These are phyloP conservation scores for Calyptomena viridis DNA, from an alignment of 2,113 vertebrate genomes.

Conservation along the genomic window DNA sequence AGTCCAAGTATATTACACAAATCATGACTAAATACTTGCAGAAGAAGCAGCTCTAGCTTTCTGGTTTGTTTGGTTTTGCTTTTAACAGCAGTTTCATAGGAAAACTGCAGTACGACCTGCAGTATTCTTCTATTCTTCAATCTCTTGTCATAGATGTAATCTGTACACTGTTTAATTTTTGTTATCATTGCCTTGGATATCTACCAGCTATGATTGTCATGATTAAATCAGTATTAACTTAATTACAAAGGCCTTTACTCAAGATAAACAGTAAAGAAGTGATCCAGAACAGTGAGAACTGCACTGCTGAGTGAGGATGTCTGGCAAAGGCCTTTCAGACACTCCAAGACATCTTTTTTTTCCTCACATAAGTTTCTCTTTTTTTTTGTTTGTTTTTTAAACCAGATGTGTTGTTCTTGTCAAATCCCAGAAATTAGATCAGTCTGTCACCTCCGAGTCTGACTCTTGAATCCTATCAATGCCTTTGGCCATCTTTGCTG, in stretches of 20 bases:
- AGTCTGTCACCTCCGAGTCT: conserved; percentile 20
- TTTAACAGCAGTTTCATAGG: background rate
- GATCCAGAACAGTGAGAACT: conserved; percentile 46
- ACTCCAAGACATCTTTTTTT: background rate
- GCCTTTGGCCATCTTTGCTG: background rate
- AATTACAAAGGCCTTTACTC: conserved; percentile 57
- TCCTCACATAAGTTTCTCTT: background rate
- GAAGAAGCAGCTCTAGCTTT: background rate
- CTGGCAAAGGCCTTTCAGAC: conserved; percentile 2
- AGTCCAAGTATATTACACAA: background rate
- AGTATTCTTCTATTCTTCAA: conserved; percentile 3
- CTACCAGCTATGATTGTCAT: conserved; percentile 45
- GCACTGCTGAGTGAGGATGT: conserved; percentile 15
- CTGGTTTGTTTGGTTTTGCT: background rate
- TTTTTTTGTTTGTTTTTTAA: background rate
- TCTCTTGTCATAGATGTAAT: conserved; percentile 1
- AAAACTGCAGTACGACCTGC: background rate
- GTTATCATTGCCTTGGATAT: conserved; percentile 53
- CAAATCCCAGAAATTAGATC: conserved; percentile 31
- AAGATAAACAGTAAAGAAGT: conserved; percentile 47
- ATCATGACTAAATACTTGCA: background rate
- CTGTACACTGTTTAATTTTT: conserved; percentile 25
- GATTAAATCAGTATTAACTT: conserved; percentile 66
- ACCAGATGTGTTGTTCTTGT: background rate
- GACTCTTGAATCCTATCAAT: background rate